Percentiles rank a stretch among this genome's conserved stretches.
These are phyloP conservation scores for Lottia gigantea DNA, from an alignment of 2,888 invertebrate species.

Conservation along the genomic window DNA sequence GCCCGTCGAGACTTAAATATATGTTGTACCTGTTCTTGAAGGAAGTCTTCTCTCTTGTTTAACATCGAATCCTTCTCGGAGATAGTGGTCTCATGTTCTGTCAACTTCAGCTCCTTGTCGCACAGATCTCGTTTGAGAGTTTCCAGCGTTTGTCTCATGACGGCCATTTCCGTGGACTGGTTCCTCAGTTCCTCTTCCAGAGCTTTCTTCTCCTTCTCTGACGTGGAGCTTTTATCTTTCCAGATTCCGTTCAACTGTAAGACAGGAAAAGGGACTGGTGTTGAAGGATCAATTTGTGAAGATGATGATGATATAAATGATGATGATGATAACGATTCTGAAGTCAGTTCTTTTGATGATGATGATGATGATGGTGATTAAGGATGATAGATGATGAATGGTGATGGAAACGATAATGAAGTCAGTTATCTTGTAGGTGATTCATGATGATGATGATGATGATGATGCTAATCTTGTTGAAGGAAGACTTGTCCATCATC, in stretches of 20 bases:
- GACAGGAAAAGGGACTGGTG: neutral
- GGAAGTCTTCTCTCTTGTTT: conserved; percentile 49
- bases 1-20: no score
- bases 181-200: conserved; percentile 41
- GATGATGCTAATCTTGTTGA: no score
- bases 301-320: neutral
- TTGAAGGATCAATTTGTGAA: no score
- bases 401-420: neutral
- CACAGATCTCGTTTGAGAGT: conserved; percentile 44
- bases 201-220: conserved; percentile 45
- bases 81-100: conserved; percentile 42
- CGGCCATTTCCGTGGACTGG: conserved; percentile 31
- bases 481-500: no score
- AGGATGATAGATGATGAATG: neutral
- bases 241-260: conserved; percentile 53
- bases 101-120: conserved; percentile 45
- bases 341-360: no score
- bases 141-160: conserved; percentile 37
- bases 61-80: conserved; percentile 40
- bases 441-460: neutral
- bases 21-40: conserved; percentile 44
- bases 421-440: neutral
- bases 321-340: no score
- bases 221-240: conserved; percentile 52
- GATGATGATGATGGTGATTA: neutral